Evolutionary conservation across 2,888 invertebrate genomes (phyloP), one percentile per base, ranked within the genome.

Genomic region (Callyntrura guangdongensis): DNA sequence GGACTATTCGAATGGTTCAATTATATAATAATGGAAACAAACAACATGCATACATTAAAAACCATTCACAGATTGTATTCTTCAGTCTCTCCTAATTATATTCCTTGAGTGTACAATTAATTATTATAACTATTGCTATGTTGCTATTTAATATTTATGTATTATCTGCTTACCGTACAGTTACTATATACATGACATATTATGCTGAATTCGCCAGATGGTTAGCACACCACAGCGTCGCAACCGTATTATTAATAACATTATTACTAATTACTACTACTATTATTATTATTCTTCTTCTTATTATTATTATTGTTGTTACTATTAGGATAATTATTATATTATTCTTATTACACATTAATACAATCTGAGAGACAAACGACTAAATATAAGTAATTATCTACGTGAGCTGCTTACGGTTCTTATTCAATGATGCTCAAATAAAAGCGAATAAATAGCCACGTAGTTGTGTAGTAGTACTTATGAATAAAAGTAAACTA

Each of bases 41-140:
- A 69, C 69, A 0, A 14, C 36, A 36, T 36, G 59, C 81, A 81
- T 17, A 36, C 81, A 25, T 27, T 25, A 53, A n/a, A 5, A 53
- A 56, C 25, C 27, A 27, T n/a, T 27, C 6, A 53, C 8, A 79
- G 47, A 79, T 74, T 49, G 56, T 53, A 17, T 81, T 36, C 36
- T 81, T 81, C 81, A 81, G 81, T 81, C 81, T 81, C 81, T 56
- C 81, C 81, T 81, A 81, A 59, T 59, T 36, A 53, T 11, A 53
- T 3, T 22, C n/a, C 27, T 27, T 69, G 20, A n/a, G 25, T 64
- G 12, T 64, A 64, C 25, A 64, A 14, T 27, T 64, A 64, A 6
- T 27, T 27, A 64, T 1, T 53, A 25, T 53, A 14, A 4, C 12
- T 77, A 47, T n/a, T n/a, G n/a, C n/a, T n/a, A 49, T 25, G 4